Conservation (phyloP, 2,797 vertebrate species). For the Xiphorhynchus erythropygius region DNA sequence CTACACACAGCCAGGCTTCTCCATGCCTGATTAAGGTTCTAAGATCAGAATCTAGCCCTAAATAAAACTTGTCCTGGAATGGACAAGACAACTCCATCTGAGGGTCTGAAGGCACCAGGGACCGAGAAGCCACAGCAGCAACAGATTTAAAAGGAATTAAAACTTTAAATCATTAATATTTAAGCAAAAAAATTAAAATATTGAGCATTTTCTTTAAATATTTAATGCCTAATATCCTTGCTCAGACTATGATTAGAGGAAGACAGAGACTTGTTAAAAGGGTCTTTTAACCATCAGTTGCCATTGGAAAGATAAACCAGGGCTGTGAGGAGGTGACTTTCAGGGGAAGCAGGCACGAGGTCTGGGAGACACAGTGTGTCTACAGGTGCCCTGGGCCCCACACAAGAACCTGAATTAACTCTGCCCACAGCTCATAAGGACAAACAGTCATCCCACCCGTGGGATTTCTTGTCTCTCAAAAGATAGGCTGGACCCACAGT, state of each 20-base stretch:
- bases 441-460: not conserved
- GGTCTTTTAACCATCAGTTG: not conserved
- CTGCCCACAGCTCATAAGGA: not conserved
- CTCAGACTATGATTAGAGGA: not conserved
- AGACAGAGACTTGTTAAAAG: constrained; percentile 19
- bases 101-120: not conserved
- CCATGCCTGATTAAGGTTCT: not conserved
- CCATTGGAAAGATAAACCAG: not conserved
- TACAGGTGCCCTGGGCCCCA: not conserved
- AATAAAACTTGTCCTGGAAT: not conserved
- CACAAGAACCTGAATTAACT: not conserved
- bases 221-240: constrained; percentile 34
- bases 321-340: not conserved
- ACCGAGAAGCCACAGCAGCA: not conserved
- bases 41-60: not conserved
- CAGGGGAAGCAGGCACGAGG: not conserved
- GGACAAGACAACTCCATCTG: not conserved
- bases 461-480: rapidly evolving
- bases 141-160: not conserved
- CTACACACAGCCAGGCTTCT: not conserved
- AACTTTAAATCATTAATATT: constrained; percentile 23
- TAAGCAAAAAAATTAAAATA: constrained; percentile 40
- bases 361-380: not conserved
- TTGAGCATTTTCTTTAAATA: constrained; percentile 27
- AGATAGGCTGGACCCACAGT: not conserved